Evolutionary conservation across 2,797 vertebrate species (phyloP).

Genomic region (Mus minutoides): DNA sequence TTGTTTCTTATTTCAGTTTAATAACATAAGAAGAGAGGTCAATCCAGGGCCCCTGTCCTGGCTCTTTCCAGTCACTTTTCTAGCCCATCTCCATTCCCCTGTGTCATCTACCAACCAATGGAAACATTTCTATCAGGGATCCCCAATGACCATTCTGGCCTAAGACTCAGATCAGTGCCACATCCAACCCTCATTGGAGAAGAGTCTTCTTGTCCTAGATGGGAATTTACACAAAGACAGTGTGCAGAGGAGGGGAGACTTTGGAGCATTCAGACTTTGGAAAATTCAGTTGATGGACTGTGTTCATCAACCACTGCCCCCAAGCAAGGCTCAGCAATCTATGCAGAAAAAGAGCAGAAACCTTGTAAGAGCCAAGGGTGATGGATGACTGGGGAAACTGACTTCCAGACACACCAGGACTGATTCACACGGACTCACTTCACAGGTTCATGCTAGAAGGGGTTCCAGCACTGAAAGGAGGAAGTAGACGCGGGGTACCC

Average conservation of each 20-base stretch:
- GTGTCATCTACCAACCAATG: not conserved
- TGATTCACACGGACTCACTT: too few species aligned
- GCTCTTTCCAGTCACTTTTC: not conserved
- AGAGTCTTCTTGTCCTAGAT: not conserved
- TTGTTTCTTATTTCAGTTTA: conserved; percentile 8
- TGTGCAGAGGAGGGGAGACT: not conserved
- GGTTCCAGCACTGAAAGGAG: not conserved
- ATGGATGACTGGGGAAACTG: not conserved
- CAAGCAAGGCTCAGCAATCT: not conserved
- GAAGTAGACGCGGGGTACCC: fast-evolving
- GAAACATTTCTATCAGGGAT: not conserved
- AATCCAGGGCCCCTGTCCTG: too few species aligned
- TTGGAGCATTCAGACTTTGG: not conserved
- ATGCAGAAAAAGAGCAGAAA: not conserved
- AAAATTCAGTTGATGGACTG: not conserved
- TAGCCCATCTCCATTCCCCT: not conserved
- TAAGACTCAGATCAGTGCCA: too few species aligned
- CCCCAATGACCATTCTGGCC: not conserved
- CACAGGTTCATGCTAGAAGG: too few species aligned
- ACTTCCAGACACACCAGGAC: not conserved
- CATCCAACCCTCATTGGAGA: not conserved
- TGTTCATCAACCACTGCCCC: too few species aligned
- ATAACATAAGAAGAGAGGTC: not conserved
- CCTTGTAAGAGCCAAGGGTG: not conserved
- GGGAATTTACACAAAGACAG: not conserved